These are phyloP conservation scores for Noctua fimbriata DNA, from an alignment of 2,888 invertebrate species.

Conservation along the genomic window DNA sequence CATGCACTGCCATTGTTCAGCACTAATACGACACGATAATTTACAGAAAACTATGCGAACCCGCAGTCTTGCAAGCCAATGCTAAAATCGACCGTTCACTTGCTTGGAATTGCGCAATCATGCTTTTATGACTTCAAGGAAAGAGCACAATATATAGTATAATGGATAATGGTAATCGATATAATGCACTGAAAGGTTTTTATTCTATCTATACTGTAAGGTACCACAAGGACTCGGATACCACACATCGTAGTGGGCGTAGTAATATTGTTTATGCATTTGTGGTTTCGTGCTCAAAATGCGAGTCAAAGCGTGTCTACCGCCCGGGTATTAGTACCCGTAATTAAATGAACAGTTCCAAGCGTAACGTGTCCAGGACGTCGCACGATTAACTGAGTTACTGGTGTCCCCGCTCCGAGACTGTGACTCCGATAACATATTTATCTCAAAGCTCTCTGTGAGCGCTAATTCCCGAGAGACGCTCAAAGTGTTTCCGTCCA, in stretches of 20 bases:
- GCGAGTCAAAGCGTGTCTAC: slow-evolving; percentile 14
- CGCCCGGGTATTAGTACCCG: neutral
- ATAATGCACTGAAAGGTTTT: too few relatives aligned
- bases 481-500: slow-evolving; percentile 6
- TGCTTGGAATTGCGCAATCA: slow-evolving; percentile 1
- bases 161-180: slow-evolving; percentile 3
- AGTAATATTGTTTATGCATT: neutral
- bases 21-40: neutral
- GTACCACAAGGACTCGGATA: neutral
- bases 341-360: slow-evolving; percentile 15
- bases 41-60: slow-evolving; percentile 13
- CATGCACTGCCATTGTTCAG: neutral
- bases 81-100: neutral
- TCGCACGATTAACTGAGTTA: slow-evolving; percentile 46
- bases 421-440: slow-evolving; percentile 42
- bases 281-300: slow-evolving; percentile 3
- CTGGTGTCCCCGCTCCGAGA: neutral
- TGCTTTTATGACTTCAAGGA: neutral
- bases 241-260: neutral
- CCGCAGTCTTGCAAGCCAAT: neutral
- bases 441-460: slow-evolving; percentile 22
- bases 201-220: neutral
- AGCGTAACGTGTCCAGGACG: slow-evolving; percentile 21
- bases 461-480: slow-evolving; percentile 2
- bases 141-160: slow-evolving; percentile 1